Base-by-base conservation (phyloP, 1,140 invertebrate genomes). In the Leptinotarsa lineolata region DNA sequence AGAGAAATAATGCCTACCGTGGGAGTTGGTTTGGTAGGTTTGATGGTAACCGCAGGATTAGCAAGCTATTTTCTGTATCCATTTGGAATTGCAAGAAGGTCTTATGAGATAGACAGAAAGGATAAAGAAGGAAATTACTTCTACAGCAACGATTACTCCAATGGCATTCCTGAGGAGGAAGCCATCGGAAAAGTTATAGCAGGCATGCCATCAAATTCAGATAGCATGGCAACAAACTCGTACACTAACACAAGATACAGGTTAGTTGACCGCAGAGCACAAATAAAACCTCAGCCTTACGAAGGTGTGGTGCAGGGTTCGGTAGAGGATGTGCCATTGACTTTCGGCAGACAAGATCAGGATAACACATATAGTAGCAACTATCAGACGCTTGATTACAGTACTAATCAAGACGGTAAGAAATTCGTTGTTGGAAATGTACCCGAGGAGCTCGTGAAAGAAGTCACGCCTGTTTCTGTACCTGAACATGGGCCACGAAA, bases 1-100 rank as follows among this genome's bases (percentile, higher is more conserved):
- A 86, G 92, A 78, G 92, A 93, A 86, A 91, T 94, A 0, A 92
- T 94, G 89, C 92, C 92, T 0, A 91, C 90, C 70, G 91, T 94
- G 18, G 91, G 92, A 20, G 90, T 94, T 1, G 92, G 92, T 79
- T 83, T 93, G 20, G 88, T 93, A 18, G 92, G 92, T 8, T 81
- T 93, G 48, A 89, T 92, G 58, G 86, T 92, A 15, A 87, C 90
- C 46, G 89, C 90, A 15, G 92, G 92, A 16, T 82, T 94, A 44
- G 92, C 92, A 30, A 91, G 91, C 39, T 92, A 93, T 72, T 92
- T 93, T 79, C 84, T 93, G 15, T 92, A 92, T 84, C 92, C 92
- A 11, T 93, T 93, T 76, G 86, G 90, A 13, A 88, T 88, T 3
- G 88, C 91, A 2, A 84, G 92, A 69, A 86, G 92, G 76, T 91